These are phyloP conservation scores for Idaea straminata DNA, from an alignment of 2,888 invertebrate genomes.

Conservation along the genomic window DNA sequence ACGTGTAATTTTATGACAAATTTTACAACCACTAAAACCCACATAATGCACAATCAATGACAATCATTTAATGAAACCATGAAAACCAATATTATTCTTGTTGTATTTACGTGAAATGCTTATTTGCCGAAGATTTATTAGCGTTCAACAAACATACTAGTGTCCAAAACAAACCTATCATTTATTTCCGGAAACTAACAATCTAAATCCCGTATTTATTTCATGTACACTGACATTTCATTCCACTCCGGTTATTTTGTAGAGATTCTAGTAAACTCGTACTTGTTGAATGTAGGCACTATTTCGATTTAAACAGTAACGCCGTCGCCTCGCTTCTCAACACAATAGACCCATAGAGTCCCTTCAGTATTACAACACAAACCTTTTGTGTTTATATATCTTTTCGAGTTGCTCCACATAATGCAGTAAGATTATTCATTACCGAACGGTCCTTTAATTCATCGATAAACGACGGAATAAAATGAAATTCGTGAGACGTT, in stretches of 20 bases:
- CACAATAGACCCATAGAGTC: conserved; percentile 48
- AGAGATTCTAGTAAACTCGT: neutral
- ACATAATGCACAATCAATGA: conserved; percentile 49
- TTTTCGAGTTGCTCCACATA: conserved; percentile 37
- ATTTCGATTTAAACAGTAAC: conserved; percentile 34
- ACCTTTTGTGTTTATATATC: conserved; percentile 45
- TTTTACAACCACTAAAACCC: conserved; percentile 45
- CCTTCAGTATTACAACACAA: conserved; percentile 49
- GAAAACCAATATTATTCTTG: conserved; percentile 32
- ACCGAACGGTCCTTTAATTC: conserved; percentile 20
- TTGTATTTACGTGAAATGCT: conserved; percentile 31
- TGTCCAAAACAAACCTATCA: conserved; percentile 9
- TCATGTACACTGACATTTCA: neutral
- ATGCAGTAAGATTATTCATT: conserved; percentile 51
- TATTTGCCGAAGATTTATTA: conserved; percentile 24
- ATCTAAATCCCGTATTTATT: neutral
- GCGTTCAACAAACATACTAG: conserved; percentile 14
- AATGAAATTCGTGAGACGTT: conserved; percentile 19
- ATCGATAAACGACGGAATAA: conserved; percentile 13
- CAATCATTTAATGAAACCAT: conserved; percentile 43
- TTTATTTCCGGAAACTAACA: neutral
- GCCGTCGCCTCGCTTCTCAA: conserved; percentile 28
- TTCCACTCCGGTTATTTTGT: neutral
- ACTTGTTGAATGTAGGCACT: conserved; percentile 3
- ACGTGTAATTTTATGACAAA: conserved; percentile 39